Base-by-base conservation (phyloP, 2,113 vertebrate genomes). In the Entomyzon cyanotis region DNA sequence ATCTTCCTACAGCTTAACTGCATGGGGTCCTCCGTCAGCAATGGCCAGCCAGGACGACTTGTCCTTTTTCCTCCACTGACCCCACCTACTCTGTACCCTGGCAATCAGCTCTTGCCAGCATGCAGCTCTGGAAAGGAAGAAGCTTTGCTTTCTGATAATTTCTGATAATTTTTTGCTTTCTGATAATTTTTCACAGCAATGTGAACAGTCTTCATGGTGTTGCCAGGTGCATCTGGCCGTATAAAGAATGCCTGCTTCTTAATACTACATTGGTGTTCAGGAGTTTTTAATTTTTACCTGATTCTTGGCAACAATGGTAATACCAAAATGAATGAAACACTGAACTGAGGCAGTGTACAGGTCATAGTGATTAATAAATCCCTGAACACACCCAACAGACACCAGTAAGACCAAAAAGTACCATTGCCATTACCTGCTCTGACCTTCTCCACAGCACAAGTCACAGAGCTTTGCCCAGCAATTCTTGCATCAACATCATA, bases 11-110 rank as follows among this genome's bases (percentile, higher is more conserved):
- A 87, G 44, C 70, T 85, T 59, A 88, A 92, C 70, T 65, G 53
- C 0, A 0, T 1, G 4, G 31, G 6, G n/a, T 63, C 28, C 63
- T 90, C 70, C 37, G n/a, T 7, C 0, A 4, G 60, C 42, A 63
- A 42, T 0, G 2, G 23, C 46, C 35, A 75, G 56, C 33, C 35
- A 19, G 49, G 44, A 64, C 0, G 1, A 41, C 42, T 33, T 3
- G 3, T 37, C 22, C 41, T 49, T 31, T 63, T 67, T 71, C 74
- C n/a, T 82, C 25, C 65, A 69, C 25, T 9, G 6, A 33, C 39
- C 19, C 59, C 41, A 42, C 12, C 35, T 14, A 23, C 53, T 49
- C 69, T 12, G n/a, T 35, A 44, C 15, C 19, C 44, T 37, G 17
- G 35, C 30, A 44, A 70, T 20, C 27, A 31, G 13, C 35, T 67